Base-by-base conservation (phyloP, 35 echinoderm and acorn worm genomes). In the Eucidaris tribuloides region DNA sequence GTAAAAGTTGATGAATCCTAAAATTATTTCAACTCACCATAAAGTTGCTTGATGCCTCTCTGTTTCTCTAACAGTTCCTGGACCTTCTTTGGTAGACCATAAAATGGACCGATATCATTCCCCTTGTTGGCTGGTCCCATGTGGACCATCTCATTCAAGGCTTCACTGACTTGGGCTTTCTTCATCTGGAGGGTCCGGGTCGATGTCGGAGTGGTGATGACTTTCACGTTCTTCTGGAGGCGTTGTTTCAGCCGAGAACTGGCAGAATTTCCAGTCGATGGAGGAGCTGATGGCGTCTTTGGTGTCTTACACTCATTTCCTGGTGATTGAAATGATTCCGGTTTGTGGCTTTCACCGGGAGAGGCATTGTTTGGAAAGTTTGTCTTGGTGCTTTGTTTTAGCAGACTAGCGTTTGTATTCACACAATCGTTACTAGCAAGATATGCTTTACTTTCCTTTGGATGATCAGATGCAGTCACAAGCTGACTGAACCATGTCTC, bases 61-160 rank as follows among this genome's bases (percentile, higher is more conserved):
- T 91, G 93, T 42, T 49, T 25, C 30, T 86, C 86, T 14, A 96
- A 61, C 58, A 96, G 41, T 38, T 91, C 88, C 32, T 91, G 49
- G 2, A 96, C 93, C 42, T 72, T 96, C 28, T 71, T 87, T 2
- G 93, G 93, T 19, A 96, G 84, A 23, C 93, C 93, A 79, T 96
- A 96, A 46, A 96, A 96, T 31, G 93, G 93, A 31, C 93, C 93
- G 22, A 96, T 79, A 61, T 96, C 93, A 43, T 81, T 96, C 46
- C 88, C 77, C 50, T 36, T 52, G 20, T 22, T 35, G 15, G 20
- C 27, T 5, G 19, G 29, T 13, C 83, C 34, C 18, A 91, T 58
- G 30, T 77, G 42, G 11, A 56, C 48, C 52, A 86, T 42, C 40
- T 87, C 84, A 32, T 71, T 70, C 70, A 96, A 18, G 29, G 93